Evolutionary conservation across 2,113 vertebrate genomes (phyloP).

Genomic region (Jaculus jaculus): DNA sequence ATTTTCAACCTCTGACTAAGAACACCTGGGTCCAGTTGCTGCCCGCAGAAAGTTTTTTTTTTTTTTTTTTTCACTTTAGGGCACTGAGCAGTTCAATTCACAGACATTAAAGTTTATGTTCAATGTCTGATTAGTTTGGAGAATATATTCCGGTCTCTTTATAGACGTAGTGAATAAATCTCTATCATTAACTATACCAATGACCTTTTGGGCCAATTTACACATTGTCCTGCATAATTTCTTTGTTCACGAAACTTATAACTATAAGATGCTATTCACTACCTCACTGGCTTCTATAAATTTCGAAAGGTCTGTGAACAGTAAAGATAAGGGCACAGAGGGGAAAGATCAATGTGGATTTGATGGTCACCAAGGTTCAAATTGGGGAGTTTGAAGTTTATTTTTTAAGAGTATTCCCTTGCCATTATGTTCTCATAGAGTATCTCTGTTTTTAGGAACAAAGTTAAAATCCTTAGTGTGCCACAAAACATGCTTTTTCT

Average conservation of each 20-base stretch:
- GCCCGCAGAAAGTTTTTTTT: not conserved
- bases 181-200: not conserved
- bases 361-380: not conserved
- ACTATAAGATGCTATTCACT: not conserved
- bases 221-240: not conserved
- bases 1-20: constrained; percentile 14
- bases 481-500: not conserved
- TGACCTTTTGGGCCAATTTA: not conserved
- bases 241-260: not conserved
- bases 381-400: not conserved
- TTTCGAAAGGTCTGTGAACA: not conserved
- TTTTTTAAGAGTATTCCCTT: not conserved
- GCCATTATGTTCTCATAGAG: not conserved
- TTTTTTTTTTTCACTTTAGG: too few relatives aligned
- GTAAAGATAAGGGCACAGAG: not conserved
- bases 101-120: not conserved
- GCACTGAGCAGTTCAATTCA: not conserved
- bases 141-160: not conserved
- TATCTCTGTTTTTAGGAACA: not conserved
- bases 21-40: constrained; percentile 55
- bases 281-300: not conserved
- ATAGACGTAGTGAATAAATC: not conserved
- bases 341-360: not conserved
- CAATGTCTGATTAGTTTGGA: not conserved
- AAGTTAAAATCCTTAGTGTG: not conserved